These are phyloP conservation scores for Acomys russatus DNA, from an alignment of 2,797 vertebrate species.

Conservation along the genomic window DNA sequence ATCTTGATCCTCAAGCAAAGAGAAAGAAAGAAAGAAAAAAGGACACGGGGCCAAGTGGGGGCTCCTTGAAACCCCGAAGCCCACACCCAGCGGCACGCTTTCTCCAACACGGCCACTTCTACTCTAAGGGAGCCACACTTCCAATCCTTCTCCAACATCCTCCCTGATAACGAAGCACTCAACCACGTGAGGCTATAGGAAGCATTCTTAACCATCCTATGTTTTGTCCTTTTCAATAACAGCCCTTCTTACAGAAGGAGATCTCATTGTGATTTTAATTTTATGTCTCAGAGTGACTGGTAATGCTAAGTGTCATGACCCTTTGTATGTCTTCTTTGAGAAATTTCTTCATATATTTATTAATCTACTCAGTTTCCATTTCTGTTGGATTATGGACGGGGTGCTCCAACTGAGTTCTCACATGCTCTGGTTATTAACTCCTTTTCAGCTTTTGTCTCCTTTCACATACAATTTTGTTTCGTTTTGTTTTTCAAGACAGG, in stretches of 20 bases:
- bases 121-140: neutral
- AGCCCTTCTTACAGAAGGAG: neutral
- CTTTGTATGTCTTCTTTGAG: neutral
- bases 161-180: neutral
- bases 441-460: neutral
- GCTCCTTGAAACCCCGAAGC: neutral
- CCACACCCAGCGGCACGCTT: neutral
- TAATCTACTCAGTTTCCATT: neutral
- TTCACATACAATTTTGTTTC: neutral
- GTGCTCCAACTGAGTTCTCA: neutral
- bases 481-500: too few species aligned
- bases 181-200: neutral
- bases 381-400: neutral
- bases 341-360: neutral
- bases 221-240: neutral
- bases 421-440: neutral
- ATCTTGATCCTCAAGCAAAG: neutral
- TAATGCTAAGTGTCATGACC: neutral
- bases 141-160: neutral
- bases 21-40: too few species aligned
- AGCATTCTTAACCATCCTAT: neutral
- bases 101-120: neutral
- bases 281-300: neutral
- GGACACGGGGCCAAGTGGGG: neutral
- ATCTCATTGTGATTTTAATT: neutral